Conservation (phyloP, 2,888 invertebrate species). For the Apodemia duryi region DNA sequence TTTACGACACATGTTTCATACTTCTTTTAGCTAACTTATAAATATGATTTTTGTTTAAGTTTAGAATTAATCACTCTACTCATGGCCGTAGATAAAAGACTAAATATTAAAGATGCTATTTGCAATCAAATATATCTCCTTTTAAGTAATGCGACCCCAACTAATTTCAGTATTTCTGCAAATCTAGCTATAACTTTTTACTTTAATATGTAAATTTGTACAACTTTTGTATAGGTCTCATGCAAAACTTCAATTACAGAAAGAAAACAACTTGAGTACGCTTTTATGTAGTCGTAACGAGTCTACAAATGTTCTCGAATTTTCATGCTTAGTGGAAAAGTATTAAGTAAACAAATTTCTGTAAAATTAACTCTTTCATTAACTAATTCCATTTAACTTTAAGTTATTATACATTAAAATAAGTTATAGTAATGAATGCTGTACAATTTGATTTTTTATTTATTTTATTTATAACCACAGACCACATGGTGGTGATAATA, state of each 20-base stretch:
- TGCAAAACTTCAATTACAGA: slow-evolving; percentile 3
- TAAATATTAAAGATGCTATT: too few relatives aligned
- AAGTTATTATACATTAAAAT: too few relatives aligned
- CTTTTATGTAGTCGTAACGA: slow-evolving; percentile 11
- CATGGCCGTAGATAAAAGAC: background rate
- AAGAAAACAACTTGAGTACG: slow-evolving; percentile 6
- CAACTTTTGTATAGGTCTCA: background rate
- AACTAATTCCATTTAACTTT: background rate
- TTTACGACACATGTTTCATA: slow-evolving; percentile 6
- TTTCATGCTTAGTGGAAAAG: background rate
- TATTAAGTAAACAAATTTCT: background rate
- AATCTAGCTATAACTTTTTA: too few relatives aligned
- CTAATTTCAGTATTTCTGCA: too few relatives aligned
- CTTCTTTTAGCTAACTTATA: background rate
- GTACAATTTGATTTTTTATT: too few relatives aligned
- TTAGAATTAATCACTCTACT: background rate
- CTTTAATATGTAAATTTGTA: too few relatives aligned
- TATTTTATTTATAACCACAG: too few relatives aligned
- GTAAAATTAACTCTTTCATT: slow-evolving; percentile 7
- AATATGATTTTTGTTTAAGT: background rate
- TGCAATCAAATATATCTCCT: too few relatives aligned
- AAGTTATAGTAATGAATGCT: too few relatives aligned
- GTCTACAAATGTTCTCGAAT: background rate
- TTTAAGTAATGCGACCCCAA: too few relatives aligned
- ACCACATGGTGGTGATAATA: too few relatives aligned